Evolutionary conservation across 1,140 invertebrate genomes (phyloP), one percentile per base, ranked within the genome.

Genomic region (Camponotus pennsylvanicus): DNA sequence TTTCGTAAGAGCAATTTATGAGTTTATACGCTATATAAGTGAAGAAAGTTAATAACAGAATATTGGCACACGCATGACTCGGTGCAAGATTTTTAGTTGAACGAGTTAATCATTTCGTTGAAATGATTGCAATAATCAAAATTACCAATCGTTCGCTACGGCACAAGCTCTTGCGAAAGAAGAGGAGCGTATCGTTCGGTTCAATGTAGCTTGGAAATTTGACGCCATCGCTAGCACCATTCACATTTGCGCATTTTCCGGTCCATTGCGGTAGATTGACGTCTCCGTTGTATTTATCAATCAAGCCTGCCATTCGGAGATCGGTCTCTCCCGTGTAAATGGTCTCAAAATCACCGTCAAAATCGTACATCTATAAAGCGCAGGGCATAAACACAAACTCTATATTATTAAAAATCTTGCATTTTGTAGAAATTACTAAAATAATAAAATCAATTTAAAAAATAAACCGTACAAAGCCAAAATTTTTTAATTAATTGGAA

Each of bases 161-260:
- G 92, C 98, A 98, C 84, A 98, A 96, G 90, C 97, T 98, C 93
- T 98, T 98, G 79, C 98, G 96, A 94, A 97, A 98, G 93, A 98
- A 98, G 59, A 97, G 92, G 0, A 98, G 91, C 0, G 96, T 96
- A 2, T 98, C 97, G 76, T 98, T 97, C 15, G 95, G 96, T 40
- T 96, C 86, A 1, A 98, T 96, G 32, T 96, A 96, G 79, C 97
- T 97, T 18, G 96, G 96, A 92, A 98, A 98, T 93, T 98, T 98
- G 7, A 97, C 97, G n/a, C 98, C 98, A 93, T 98, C 98, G 4
- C 97, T 98, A 0, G 97, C 96, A n/a, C 96, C 96, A 71, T 97
- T 96, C 18, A 98, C 96, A 86, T 97, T 97, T 45, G 97, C 97
- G 92, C 98, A 98, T 40, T 96, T 95, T 55, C 96, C 97, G 0